Evolutionary conservation across 2,797 vertebrate genomes (phyloP), one percentile per base, ranked within the genome.

Genomic region (Acanthiza pusilla): DNA sequence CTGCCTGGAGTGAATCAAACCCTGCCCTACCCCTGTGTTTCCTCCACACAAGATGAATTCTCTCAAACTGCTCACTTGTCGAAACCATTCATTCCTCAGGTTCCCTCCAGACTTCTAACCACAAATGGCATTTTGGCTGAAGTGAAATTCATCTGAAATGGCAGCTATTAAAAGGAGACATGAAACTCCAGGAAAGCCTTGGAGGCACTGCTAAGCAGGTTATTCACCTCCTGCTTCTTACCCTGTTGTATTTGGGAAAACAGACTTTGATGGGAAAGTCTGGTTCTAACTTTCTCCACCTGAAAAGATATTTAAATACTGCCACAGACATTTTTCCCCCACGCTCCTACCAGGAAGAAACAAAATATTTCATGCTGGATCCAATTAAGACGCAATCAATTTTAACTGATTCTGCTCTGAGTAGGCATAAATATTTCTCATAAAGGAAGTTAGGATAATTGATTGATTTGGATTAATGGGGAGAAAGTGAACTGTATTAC

Each of bases 371-470:
- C 89, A 75, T 45, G 38, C 67, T 51, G 62, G 51, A 94, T 75
- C 51, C 54, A 93, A 75, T 83, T 91, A 91, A 51, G 36, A 84
- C 42, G 53, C 62, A 94, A 81, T 93, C 87, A 91, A 78, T 94
- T 88, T 76, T 74, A 93, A 92, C 85, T 72, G 68, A 85, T 74
- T 89, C 51, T 77, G 43, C 81, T 91, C 82, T 57, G 58, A 80
- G 53, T 5, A 72, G 54, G 72, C 82, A 94, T 91, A 94, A 93
- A 85, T 91, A 91, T 85, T 92, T 91, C 66, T 92, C 58, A 88
- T 91, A 85, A 94, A 94, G 78, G 67, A 91, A 92, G 65, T 65
- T 53, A 62, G 74, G 32, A 62, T 73, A 89, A 79, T 87, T 77
- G 94, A 96, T 88, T 91, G 89, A 88, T 89, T 80, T 16, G 71